Base-by-base conservation (phyloP, 2,797 vertebrate genomes). In the Argentina silus region DNA sequence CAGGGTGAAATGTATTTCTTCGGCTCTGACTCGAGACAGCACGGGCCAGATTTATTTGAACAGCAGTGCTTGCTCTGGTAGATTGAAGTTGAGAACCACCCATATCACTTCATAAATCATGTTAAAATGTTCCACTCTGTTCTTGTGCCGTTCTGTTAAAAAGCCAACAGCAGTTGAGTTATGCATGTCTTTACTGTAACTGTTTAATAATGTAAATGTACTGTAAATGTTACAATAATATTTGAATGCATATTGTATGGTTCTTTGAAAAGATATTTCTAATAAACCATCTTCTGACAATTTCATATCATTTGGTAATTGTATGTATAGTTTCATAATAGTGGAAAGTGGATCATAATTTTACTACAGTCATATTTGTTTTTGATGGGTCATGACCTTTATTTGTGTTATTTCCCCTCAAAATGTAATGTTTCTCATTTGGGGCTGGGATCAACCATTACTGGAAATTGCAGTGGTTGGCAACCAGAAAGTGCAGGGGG, bases 1-100 rank as follows among this genome's bases (percentile, higher is more conserved):
- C 51, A 89, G 81, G 85, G 90, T 77, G 82, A 90, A 92, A 89
- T 51, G 87, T 92, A 92, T 93, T 93, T 92, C 93, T 94, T 89
- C 76, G 71, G 79, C 89, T 90, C 85, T 85, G 72, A 90, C 76
- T 78, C 78, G 87, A 86, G 76, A 69, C 88, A 86, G 78, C 59
- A 75, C 82, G 87, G 56, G 86, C 79, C 93, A 93, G 92, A 93
- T 94, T 93, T 91, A 91, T 94, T 82, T 91, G 85, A 91, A 87
- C 59, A 89, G 89, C 86, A 91, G 90, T 92, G 83, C 92, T 93
- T 92, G 90, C 92, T 92, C 89, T 82, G 91, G 91, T 89, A 92
- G 92, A 94, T 94, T 92, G 90, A 92, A 93, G 91, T 93, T 92
- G 93, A 93, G 93, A 94, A 92, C 92, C 91, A 93, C 93, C 51